These are phyloP conservation scores for Leptopilina boulardi DNA, from an alignment of 1,140 invertebrate genomes.

Conservation along the genomic window DNA sequence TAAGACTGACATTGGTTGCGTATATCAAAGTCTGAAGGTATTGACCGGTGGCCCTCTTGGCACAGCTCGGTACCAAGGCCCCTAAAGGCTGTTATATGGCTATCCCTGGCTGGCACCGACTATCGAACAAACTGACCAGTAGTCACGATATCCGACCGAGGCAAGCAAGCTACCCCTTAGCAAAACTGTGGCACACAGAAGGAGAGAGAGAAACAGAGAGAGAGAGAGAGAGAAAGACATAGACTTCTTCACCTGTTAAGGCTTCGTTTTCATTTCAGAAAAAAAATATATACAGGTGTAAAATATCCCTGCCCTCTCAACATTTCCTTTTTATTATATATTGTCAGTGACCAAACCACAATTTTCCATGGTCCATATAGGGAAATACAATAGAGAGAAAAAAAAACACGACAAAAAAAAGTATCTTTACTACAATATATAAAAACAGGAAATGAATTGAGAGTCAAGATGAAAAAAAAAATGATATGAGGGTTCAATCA, in stretches of 20 bases:
- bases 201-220: too few species aligned
- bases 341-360: conserved; percentile 37
- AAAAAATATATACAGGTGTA: conserved; percentile 31
- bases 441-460: neutral
- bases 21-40: conserved; percentile 71
- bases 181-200: conserved; percentile 9
- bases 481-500: too few species aligned
- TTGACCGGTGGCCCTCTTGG: conserved; percentile 77
- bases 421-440: neutral
- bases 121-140: conserved; percentile 78
- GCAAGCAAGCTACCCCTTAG: conserved; percentile 44
- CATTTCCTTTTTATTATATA: conserved; percentile 44
- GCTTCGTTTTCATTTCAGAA: conserved; percentile 31
- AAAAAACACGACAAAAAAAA: neutral
- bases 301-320: conserved; percentile 24
- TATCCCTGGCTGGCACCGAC: conserved; percentile 75
- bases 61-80: conserved; percentile 75
- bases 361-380: neutral
- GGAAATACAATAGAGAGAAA: neutral
- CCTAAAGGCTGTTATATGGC: conserved; percentile 66
- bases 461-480: too few species aligned
- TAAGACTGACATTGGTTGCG: conserved; percentile 54
- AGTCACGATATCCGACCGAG: conserved; percentile 73
- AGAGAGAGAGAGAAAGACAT: too few species aligned
- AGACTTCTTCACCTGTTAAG: conserved; percentile 48